Base-by-base conservation (phyloP, 2,113 vertebrate species). In the Motacilla alba region DNA sequence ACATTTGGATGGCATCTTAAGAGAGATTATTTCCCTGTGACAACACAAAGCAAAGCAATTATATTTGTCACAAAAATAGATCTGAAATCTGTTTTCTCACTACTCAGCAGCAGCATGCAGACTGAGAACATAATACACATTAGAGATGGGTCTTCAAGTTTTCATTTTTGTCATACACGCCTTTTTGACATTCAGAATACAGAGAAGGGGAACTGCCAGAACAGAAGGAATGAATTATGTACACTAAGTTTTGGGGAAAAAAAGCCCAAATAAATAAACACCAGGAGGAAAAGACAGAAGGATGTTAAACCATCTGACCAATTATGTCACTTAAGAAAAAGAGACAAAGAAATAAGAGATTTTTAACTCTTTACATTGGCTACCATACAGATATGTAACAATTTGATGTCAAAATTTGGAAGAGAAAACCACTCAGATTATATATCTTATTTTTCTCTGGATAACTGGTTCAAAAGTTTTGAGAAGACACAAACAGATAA, bases 161-260 rank as follows among this genome's bases (percentile, higher is more conserved):
- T 83, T 74, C 64, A 60, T 59, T 73, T 43, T 91, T 14, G 16
- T 47, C 44, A 15, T 53, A 60, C 30, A 11, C 70, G 46, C 30
- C 60, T 50, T 79, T 94, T 60, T 83, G 75, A 78, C 43, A 82
- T 75, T 83, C 52, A 64, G n/a, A 82, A 46, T 78, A 88, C 15
- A 89, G 70, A 24, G 72, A 90, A 67, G 37, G n/a, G 9, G 9
- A 85, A 90, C 6, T 66, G 41, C 31, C 76, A 81, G 59, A 81
- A 91, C 30, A 82, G 68, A 89, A 89, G 64, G 44, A 77, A 81
- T 46, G 20, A 28, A 64, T 41, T 88, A 78, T 4, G 55, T 33
- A 55, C 26, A 89, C 10, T 37, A 43, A 69, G 11, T 77, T 87
- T 47, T 24, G 8, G 7, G 35, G 3, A 5, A 66, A 66, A 39